A percentile compares a stretch with the other conserved stretches of the same genome.
phyloP scores from a whole-genome alignment of 2,888 invertebrate species.

The Callosobruchus maculatus region DNA sequence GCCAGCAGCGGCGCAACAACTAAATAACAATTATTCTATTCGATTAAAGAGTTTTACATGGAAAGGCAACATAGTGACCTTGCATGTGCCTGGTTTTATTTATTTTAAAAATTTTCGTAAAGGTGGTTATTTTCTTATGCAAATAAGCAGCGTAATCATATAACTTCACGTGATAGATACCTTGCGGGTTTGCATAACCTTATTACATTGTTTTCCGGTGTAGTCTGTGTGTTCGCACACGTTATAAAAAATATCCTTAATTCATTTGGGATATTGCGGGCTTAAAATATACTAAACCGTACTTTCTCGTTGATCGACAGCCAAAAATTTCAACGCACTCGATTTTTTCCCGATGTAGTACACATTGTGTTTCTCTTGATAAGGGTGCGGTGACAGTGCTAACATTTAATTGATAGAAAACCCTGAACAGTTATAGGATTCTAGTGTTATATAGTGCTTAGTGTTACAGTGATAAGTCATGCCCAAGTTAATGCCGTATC shows the following conservation, averaged over 20 bases:
- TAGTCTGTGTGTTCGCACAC: neutral
- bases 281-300: neutral
- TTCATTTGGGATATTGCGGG: neutral
- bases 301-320: neutral
- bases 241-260: neutral
- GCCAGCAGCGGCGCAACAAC: neutral
- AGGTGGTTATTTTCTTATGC: neutral
- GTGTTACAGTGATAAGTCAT: neutral
- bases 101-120: neutral
- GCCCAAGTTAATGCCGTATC: constrained; percentile 7
- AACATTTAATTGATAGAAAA: neutral
- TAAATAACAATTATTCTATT: neutral
- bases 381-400: neutral
- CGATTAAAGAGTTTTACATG: neutral
- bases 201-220: neutral
- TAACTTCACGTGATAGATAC: neutral
- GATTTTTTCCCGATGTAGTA: neutral
- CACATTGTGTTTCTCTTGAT: neutral
- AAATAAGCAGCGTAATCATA: neutral
- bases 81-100: neutral
- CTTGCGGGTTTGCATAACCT: neutral
- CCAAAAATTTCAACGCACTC: neutral
- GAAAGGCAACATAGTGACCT: neutral
- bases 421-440: neutral
- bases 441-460: neutral